Percentiles rank a stretch among this genome's conserved stretches.
Evolutionary conservation across 2,113 vertebrate genomes (phyloP).

Genomic region (Embiotoca jacksoni): DNA sequence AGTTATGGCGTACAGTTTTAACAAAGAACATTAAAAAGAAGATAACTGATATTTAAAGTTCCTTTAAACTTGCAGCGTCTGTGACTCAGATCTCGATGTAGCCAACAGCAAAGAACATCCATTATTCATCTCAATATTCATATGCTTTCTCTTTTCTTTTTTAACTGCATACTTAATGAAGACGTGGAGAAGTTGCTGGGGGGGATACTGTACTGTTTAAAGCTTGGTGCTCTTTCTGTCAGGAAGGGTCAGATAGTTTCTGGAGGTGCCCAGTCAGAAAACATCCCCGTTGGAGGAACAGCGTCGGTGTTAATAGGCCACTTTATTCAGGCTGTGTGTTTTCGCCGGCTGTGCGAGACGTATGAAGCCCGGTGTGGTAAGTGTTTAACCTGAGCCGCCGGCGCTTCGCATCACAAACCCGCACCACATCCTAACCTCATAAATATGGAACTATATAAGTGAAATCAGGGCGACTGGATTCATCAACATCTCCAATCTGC

Average conservation of each 20-base stretch:
- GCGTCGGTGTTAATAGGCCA: not conserved
- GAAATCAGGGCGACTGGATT: no score
- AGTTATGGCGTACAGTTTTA: conserved; percentile 2
- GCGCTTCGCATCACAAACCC: not conserved
- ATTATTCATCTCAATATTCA: conserved; percentile 82
- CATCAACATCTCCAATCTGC: no score
- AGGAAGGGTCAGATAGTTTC: conserved; percentile 24
- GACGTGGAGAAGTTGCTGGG: conserved; percentile 25
- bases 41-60: conserved; percentile 67
- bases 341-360: not conserved
- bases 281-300: not conserved
- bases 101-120: conserved; percentile 74
- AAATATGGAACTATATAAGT: no score
- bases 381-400: not conserved
- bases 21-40: conserved; percentile 18
- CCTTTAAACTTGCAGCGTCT: conserved; percentile 62
- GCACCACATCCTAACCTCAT: no score
- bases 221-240: conserved; percentile 40
- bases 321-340: not conserved
- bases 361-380: not conserved
- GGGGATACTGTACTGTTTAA: conserved; percentile 32
- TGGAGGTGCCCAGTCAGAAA: conserved; percentile 4
- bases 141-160: conserved; percentile 57
- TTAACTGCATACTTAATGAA: conserved; percentile 75
- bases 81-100: conserved; percentile 55